Evolutionary conservation across 1,140 invertebrate species (phyloP).

Genomic region (Colletes gigas): DNA sequence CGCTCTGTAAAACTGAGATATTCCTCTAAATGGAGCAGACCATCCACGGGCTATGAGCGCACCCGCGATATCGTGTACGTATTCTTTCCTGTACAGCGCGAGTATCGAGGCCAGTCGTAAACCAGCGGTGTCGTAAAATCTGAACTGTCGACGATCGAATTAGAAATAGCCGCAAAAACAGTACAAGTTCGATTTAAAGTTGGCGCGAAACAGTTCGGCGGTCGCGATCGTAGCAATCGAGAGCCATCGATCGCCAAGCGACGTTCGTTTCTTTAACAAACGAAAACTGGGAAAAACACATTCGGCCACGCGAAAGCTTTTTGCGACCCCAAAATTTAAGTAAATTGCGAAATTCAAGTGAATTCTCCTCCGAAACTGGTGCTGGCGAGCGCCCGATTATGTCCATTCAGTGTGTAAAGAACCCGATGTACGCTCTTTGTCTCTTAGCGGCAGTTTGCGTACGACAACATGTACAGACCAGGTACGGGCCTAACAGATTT

Average conservation of each 20-base stretch:
- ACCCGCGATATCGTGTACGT: not conserved
- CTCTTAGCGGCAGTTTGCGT: constrained; percentile 40
- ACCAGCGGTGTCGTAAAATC: too few species aligned
- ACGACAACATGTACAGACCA: constrained; percentile 36
- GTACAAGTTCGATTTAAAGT: too few species aligned
- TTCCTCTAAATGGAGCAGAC: constrained; percentile 54
- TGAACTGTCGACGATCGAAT: too few species aligned
- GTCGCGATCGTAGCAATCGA: not conserved
- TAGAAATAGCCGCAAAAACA: too few species aligned
- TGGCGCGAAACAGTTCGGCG: too few species aligned
- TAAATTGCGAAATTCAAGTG: not conserved
- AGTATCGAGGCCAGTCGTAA: too few species aligned
- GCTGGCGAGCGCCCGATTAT: constrained; percentile 1
- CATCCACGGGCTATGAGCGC: not conserved
- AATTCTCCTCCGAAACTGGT: not conserved
- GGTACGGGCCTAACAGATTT: constrained; percentile 1
- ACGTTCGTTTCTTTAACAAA: constrained; percentile 16
- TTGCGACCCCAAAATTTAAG: constrained; percentile 8
- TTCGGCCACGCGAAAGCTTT: not conserved
- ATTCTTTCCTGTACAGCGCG: not conserved
- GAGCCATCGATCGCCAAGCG: not conserved
- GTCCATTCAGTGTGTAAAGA: not conserved
- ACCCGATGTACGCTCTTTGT: constrained; percentile 50
- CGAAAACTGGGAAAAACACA: not conserved
- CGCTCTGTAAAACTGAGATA: constrained; percentile 21